These are phyloP conservation scores for Eubasilissa regina DNA, from an alignment of 1,140 invertebrate genomes.

Conservation along the genomic window DNA sequence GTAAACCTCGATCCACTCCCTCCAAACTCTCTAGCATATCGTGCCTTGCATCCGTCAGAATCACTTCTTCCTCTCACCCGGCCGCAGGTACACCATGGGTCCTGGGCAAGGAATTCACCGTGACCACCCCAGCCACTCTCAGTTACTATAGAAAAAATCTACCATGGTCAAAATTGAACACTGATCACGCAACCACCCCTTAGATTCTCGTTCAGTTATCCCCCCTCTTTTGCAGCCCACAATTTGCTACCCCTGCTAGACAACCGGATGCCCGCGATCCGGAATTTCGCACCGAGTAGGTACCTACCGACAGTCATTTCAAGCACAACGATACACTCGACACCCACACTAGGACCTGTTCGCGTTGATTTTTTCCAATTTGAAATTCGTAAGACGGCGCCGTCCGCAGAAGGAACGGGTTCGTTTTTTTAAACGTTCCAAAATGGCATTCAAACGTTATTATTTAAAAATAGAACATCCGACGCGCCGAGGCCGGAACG, in stretches of 20 bases:
- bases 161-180: no score
- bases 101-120: no score
- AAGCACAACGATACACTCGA: neutral
- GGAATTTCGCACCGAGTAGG: neutral
- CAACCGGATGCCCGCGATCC: neutral
- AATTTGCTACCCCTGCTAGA: neutral
- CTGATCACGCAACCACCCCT: no score
- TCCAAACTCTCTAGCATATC: no score
- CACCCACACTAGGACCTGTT: neutral
- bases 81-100: no score
- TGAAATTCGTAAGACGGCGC: neutral
- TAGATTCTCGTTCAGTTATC: no score
- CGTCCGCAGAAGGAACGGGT: neutral
- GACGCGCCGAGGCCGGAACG: no score
- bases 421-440: constrained; percentile 1
- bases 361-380: neutral
- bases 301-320: neutral
- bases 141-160: no score
- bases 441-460: neutral
- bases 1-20: no score
- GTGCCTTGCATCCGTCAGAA: no score
- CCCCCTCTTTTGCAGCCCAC: neutral
- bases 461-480: neutral
- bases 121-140: no score
- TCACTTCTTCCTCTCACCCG: no score